phyloP scores from a whole-genome alignment of 2,113 vertebrate species.

The Chionodraco myersi region DNA sequence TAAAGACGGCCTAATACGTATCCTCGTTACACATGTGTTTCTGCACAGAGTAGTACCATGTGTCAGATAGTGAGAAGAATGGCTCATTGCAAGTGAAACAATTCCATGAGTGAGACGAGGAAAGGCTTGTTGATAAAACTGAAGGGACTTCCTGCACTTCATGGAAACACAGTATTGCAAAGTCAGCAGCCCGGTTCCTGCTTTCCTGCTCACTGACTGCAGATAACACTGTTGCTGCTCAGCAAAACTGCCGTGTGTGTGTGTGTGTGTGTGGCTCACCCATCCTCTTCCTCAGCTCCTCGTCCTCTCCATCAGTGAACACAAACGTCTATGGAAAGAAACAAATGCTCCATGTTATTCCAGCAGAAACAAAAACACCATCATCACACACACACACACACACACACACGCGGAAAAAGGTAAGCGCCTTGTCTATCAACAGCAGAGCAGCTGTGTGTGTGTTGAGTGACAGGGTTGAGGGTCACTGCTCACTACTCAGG shows the following conservation, averaged over 20 bases:
- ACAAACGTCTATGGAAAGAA: too few species aligned
- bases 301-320: too few species aligned
- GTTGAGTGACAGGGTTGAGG: too few species aligned
- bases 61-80: conserved; percentile 36
- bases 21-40: not conserved
- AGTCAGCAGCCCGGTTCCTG: conserved; percentile 67
- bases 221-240: conserved; percentile 60
- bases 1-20: not conserved
- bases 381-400: too few species aligned
- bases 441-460: too few species aligned
- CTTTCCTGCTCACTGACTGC: conserved; percentile 51
- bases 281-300: too few species aligned
- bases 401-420: too few species aligned
- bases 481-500: too few species aligned
- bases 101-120: conserved; percentile 31
- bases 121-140: conserved; percentile 41
- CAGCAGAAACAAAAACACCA: too few species aligned
- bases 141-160: conserved; percentile 60
- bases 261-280: conserved; percentile 24
- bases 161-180: conserved; percentile 59
- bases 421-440: too few species aligned
- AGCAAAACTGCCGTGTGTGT: conserved; percentile 41
- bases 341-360: too few species aligned
- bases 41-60: too few species aligned
- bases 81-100: conserved; percentile 43